Percentiles rank a stretch among this genome's conserved stretches.
These are phyloP conservation scores for Eupithecia subfuscata DNA, from an alignment of 2,888 invertebrate species.

Conservation along the genomic window DNA sequence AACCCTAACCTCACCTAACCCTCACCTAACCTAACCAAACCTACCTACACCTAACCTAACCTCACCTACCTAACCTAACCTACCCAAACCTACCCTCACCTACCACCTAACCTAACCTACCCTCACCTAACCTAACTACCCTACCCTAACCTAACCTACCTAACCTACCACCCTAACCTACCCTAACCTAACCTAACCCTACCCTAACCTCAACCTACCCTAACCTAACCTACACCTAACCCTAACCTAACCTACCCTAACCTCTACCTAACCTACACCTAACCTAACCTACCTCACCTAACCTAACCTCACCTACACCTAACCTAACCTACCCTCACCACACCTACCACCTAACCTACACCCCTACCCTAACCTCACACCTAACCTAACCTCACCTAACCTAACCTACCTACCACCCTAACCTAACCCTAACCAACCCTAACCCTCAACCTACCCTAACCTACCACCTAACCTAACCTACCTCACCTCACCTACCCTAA, in stretches of 20 bases:
- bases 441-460: too few species aligned
- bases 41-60: too few species aligned
- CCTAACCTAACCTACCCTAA: slow-evolving; percentile 23
- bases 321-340: slow-evolving; percentile 22
- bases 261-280: slow-evolving; percentile 17
- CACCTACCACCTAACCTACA: too few species aligned
- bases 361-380: too few species aligned
- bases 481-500: slow-evolving; percentile 10
- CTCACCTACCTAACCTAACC: too few species aligned
- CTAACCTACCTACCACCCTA: too few species aligned
- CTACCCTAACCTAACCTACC: slow-evolving; percentile 25
- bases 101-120: slow-evolving; percentile 23
- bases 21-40: slow-evolving; percentile 30
- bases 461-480: slow-evolving; percentile 24
- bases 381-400: slow-evolving; percentile 23
- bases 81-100: too few species aligned
- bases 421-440: too few species aligned
- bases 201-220: slow-evolving; percentile 25
- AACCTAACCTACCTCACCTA: slow-evolving; percentile 10
- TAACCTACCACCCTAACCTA: slow-evolving; percentile 25
- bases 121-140: too few species aligned
- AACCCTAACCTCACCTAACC: slow-evolving; percentile 27
- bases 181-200: slow-evolving; percentile 29
- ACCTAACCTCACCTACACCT: slow-evolving; percentile 16
- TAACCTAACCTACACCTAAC: slow-evolving; percentile 13